Evolutionary conservation across 2,797 vertebrate genomes (phyloP).

Genomic region (Dendrocincla tyrannina): DNA sequence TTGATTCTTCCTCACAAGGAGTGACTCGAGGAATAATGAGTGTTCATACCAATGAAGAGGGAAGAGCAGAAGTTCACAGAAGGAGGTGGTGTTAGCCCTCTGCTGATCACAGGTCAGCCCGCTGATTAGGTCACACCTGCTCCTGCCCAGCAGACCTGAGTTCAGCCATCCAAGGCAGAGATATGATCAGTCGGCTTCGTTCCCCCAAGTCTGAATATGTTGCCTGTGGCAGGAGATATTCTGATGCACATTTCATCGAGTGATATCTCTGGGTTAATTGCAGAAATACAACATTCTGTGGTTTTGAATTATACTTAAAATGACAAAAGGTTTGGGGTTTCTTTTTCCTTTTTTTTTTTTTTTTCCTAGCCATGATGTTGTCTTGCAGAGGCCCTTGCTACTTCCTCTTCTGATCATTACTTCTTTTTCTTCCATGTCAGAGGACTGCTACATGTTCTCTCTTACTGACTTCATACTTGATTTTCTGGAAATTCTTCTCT

Average conservation of each 20-base stretch:
- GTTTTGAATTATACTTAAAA: not conserved
- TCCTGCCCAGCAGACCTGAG: not conserved
- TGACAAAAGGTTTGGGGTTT: not conserved
- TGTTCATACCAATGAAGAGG: not conserved
- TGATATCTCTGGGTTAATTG: not conserved
- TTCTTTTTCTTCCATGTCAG: not conserved
- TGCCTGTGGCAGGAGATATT: not conserved
- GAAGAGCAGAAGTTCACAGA: not conserved
- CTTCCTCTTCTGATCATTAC: not conserved
- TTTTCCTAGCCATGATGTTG: not conserved
- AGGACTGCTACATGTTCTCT: not conserved
- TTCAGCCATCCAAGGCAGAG: not conserved
- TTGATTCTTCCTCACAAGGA: not conserved
- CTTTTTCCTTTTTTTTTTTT: not conserved
- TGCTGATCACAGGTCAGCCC: not conserved
- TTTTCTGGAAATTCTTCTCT: not conserved
- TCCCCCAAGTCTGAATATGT: not conserved
- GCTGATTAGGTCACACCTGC: not conserved
- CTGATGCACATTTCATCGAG: not conserved
- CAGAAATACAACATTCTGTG: not conserved
- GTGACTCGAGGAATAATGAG: not conserved
- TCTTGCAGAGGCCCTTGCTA: not conserved
- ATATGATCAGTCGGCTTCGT: fast-evolving
- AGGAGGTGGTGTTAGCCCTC: not conserved
- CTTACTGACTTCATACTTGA: not conserved